Evolutionary conservation across 2,797 vertebrate species (phyloP).

Genomic region (Oophaga sylvatica): DNA sequence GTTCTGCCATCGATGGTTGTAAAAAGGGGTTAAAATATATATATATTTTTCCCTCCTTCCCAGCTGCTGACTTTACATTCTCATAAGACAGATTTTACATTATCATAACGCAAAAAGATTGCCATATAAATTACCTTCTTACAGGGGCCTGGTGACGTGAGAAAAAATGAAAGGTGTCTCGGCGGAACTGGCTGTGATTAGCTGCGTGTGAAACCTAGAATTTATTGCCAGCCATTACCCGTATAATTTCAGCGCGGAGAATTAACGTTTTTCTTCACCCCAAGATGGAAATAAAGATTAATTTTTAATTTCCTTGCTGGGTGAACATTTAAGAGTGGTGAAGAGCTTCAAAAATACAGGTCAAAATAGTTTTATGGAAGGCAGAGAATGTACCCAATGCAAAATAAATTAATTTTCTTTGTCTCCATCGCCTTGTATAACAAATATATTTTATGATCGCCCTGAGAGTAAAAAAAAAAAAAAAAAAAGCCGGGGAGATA

Average conservation of each 20-base stretch:
- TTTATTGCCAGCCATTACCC: constrained; percentile 76
- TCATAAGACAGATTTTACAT: constrained; percentile 58
- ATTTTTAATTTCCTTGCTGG: constrained; percentile 84
- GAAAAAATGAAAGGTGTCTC: constrained; percentile 60
- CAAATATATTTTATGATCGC: constrained; percentile 73
- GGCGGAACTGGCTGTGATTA: constrained; percentile 71
- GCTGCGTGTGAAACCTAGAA: constrained; percentile 75
- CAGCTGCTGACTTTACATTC: constrained; percentile 53
- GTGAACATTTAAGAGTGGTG: constrained; percentile 76
- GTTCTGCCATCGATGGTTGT: background rate
- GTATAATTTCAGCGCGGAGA: constrained; percentile 79
- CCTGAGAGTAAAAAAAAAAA: constrained; percentile 59
- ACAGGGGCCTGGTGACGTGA: constrained; percentile 54
- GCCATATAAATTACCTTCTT: constrained; percentile 58
- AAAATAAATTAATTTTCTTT: constrained; percentile 73
- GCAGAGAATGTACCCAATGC: constrained; percentile 70
- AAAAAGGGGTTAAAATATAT: constrained; percentile 28
- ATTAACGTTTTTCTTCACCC: constrained; percentile 78
- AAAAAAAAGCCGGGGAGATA: constrained; percentile 28
- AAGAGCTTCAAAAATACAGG: constrained; percentile 72
- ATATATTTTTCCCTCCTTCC: constrained; percentile 7
- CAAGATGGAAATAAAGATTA: constrained; percentile 85
- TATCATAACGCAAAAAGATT: constrained; percentile 59
- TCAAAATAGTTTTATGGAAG: constrained; percentile 77
- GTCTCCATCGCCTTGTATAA: constrained; percentile 67